Evolutionary conservation across 2,888 invertebrate species (phyloP).

Genomic region (Terebella lapidaria): DNA sequence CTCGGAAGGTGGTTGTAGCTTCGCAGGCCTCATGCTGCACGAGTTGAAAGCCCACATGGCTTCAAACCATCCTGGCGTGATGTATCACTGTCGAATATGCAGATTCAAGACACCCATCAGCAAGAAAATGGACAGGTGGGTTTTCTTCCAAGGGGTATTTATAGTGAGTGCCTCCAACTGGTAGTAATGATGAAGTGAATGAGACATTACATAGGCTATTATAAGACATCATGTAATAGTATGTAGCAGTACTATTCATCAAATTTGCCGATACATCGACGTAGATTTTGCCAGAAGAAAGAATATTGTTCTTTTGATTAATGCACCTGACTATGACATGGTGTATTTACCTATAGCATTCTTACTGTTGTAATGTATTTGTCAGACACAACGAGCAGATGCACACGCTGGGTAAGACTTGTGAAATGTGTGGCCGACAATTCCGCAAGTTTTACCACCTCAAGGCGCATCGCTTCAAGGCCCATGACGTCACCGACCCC

Average conservation of each 20-base stretch:
- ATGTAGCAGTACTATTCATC: too few species aligned
- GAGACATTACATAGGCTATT: too few species aligned
- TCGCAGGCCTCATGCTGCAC: not conserved
- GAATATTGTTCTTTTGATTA: too few species aligned
- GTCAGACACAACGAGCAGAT: not conserved
- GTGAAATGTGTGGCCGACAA: not conserved
- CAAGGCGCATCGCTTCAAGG: not conserved
- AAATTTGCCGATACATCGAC: too few species aligned
- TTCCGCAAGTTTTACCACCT: not conserved
- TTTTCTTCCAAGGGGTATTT: not conserved
- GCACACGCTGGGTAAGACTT: not conserved
- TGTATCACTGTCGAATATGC: not conserved
- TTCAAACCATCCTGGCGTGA: not conserved
- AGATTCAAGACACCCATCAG: not conserved
- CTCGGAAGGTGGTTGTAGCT: not conserved
- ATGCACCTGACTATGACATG: too few species aligned
- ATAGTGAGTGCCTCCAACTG: too few species aligned
- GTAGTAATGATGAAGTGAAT: too few species aligned
- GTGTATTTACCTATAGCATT: too few species aligned
- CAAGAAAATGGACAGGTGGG: not conserved
- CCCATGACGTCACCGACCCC: not conserved
- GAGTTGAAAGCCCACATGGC: not conserved
- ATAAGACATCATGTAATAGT: too few species aligned
- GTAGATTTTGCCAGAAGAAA: too few species aligned
- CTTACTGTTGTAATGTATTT: too few species aligned